Evolutionary conservation across 2,888 invertebrate species (phyloP), one percentile per base, ranked within the genome.

Genomic region (Shargacucullia verbasci): DNA sequence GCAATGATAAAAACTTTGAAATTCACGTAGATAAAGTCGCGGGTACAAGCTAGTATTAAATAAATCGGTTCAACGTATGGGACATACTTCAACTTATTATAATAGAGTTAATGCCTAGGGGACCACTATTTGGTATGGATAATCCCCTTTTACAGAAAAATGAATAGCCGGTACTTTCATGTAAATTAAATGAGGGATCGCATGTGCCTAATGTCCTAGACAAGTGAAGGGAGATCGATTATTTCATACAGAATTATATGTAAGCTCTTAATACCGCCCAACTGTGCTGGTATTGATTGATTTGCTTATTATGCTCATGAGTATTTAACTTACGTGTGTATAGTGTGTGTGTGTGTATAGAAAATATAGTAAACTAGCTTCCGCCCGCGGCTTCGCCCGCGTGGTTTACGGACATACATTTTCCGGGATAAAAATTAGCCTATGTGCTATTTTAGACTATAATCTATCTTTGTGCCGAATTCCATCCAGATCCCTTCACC

Each of bases 101-200:
- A 92, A 91, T 88, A 80, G 82, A 83, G 77, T 79, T 83, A 88
- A 90, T 86, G 70, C 91, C 81, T 86, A 50, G 43, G 88, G 88
- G 92, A 89, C 84, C 84, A 84, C 87, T 89, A 89, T 86, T 90
- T 86, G 88, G 86, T 84, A 81, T 74, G 79, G 86, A 88, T 92
- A 92, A 92, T 89, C 91, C 88, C 88, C 89, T 87, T 89, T 88
- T 87, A 92, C 86, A 91, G 87, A 92, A 92, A 92, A 91, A 91
- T 86, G 86, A 89, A 90, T 89, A 74, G 85, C 79, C 73, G 69
- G 80, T 80, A 87, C 88, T 89, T 87, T 92, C 88, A 92, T 92
- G 90, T 91, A 91, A 91, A 92, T 93, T 86, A 88, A 91, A 89
- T 87, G 85, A 84, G 85, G 91, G 90, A 84, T 83, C 83, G 82